Base-by-base conservation (phyloP, 2,797 vertebrate species). In the Pachyuromys duprasi region DNA sequence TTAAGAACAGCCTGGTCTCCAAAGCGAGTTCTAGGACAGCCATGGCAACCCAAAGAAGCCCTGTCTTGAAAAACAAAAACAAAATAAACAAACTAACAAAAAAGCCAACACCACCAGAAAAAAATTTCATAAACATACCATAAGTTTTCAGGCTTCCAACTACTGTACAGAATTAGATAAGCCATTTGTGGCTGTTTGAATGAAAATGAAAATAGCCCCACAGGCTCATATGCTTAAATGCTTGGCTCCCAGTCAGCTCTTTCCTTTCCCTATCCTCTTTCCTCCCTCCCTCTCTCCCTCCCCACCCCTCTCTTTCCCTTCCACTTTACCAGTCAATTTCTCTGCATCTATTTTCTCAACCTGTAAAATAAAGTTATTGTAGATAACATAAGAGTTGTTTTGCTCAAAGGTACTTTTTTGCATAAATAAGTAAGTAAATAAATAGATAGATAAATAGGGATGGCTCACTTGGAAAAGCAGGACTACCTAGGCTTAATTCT, bases 321-420 rank as follows among this genome's bases (percentile, higher is more conserved):
- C 33, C 15, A 14, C 33, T 17, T 69, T 5, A n/a, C 65, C 33
- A 91, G 28, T 76, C 45, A 49, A 49, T 49, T 49, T 49, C 45
- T 49, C 49, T 75, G 0, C 18, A 57, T 72, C 24, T 78, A 15
- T 92, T 87, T 87, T 78, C 70, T 92, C 84, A 95, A 81, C 79
- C n/a, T 49, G 45, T 83, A 81, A 31, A 90, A 94, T 72, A 26
- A 84, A 9, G 6, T 88, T 88, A 91, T 39, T 12, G 4, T 14
- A 89, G 11, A 42, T 53, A 82, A 82, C 13, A 63, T 72, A 76
- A 57, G 92, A 57, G 24, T 24, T 42, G 57, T 94, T 83, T 89
- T 65, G 57, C 24, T 57, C 69, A 81, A 91, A 93, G 55, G 62
- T 24, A 93, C 1, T 82, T 49, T 49, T 49, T 49, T 49, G 45